Base-by-base conservation (phyloP, 2,888 invertebrate species). In the Acholoe squamosa region DNA sequence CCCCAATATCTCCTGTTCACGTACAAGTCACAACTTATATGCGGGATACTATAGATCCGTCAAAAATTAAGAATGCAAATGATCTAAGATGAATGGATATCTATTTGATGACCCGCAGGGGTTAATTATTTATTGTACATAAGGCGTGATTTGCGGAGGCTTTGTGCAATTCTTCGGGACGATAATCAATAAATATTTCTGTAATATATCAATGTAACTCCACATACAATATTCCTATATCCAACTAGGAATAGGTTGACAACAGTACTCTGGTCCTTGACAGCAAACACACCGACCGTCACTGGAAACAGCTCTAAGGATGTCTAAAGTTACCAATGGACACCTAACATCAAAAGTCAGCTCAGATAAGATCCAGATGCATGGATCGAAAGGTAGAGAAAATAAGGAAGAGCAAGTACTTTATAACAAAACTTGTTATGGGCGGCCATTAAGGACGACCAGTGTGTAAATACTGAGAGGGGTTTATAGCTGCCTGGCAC, bases 91-190 rank as follows among this genome's bases (percentile, higher is more conserved):
- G 61, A 61, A 61, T n/a, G n/a, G 22, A 61, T 19, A 19, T 61
- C 61, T 61, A 61, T 1, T n/a, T 19, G 1, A 43, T 61, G 19
- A 19, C 61, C 61, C 5, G 22, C n/a, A 3, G 19, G 12, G 19
- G 22, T n/a, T 61, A 61, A 61, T 19, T 14, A 54, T 19, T 14
- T 61, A 61, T n/a, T 61, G 5, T 3, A 61, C 61, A 61, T 61
- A 61, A 61, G 61, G 61, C 61, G 61, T 61, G 61, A 61, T 61
- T 61, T 61, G 61, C 61, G 14, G 61, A 61, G 61, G 3, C 61
- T 61, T 61, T 61, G 61, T 61, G 61, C 61, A 61, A 61, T 61
- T 61, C 19, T 61, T 61, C 61, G 10, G 61, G 61, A 61, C 61
- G 12, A 61, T 12, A 3, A 61, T n/a, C 19, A 61, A 61, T 61